These are phyloP conservation scores for Macaria notata DNA, from an alignment of 2,888 invertebrate species.

Conservation along the genomic window DNA sequence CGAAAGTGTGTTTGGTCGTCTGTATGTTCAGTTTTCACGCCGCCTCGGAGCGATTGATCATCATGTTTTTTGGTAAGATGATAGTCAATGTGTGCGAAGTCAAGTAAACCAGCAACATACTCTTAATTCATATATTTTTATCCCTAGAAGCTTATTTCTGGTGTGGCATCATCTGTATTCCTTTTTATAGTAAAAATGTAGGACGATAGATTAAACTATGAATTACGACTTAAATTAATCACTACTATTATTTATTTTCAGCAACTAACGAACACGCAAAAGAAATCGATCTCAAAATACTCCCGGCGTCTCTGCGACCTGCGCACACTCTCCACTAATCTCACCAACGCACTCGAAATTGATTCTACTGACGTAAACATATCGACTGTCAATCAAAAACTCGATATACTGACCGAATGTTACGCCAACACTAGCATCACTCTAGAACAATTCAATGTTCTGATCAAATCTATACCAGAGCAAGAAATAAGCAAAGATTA, in stretches of 20 bases:
- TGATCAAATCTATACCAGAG: constrained; percentile 82
- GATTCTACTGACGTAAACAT: constrained; percentile 54
- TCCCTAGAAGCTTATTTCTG: too few species aligned
- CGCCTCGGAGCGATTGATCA: too few species aligned
- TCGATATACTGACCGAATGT: constrained; percentile 69
- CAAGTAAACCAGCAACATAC: too few species aligned
- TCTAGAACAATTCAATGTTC: constrained; percentile 85
- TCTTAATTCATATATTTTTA: too few species aligned
- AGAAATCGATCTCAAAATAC: constrained; percentile 82
- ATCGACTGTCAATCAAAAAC: constrained; percentile 54
- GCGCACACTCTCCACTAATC: constrained; percentile 69
- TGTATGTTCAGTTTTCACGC: too few species aligned
- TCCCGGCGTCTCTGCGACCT: constrained; percentile 82
- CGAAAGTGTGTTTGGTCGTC: too few species aligned
- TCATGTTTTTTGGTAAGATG: too few species aligned
- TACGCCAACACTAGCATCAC: constrained; percentile 77
- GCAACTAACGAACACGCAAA: constrained; percentile 85
- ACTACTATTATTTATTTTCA: constrained; percentile 49
- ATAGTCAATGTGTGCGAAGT: too few species aligned
- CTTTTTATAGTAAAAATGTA: too few species aligned
- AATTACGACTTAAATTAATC: too few species aligned
- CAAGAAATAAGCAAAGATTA: constrained; percentile 41
- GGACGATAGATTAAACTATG: too few species aligned
- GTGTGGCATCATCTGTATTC: too few species aligned
- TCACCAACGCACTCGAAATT: constrained; percentile 59